phyloP scores from a whole-genome alignment of 2,113 vertebrate species.

The Acrocephalus arundinaceus region DNA sequence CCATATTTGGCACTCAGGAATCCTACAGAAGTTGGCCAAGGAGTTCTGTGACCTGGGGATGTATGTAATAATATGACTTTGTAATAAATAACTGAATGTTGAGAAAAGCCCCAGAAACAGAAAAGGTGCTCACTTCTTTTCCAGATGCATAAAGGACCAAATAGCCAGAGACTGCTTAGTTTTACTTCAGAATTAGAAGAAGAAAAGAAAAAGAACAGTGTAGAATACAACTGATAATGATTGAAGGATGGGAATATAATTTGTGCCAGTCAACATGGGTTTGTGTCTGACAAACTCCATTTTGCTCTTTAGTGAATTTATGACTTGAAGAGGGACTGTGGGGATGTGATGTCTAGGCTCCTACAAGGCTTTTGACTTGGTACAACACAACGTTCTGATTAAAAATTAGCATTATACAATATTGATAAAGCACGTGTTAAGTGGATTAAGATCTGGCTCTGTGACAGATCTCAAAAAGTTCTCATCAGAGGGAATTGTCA shows the following conservation, averaged over 20 bases:
- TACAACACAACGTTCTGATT: constrained; percentile 14
- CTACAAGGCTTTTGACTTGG: constrained; percentile 12
- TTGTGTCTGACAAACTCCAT: constrained; percentile 17
- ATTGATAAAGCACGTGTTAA: constrained; percentile 41
- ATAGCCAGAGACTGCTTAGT: not conserved
- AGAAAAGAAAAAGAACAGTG: not conserved
- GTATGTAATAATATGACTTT: not conserved
- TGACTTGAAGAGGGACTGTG: not conserved
- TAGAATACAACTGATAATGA: not conserved
- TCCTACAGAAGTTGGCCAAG: not conserved
- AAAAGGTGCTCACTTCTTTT: not conserved
- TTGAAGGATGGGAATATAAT: not conserved
- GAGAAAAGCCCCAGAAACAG: not conserved
- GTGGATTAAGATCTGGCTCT: constrained; percentile 30
- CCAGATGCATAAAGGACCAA: not conserved
- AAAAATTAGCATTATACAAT: constrained; percentile 53
- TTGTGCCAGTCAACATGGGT: not conserved
- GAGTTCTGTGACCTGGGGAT: not conserved
- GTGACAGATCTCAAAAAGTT: constrained; percentile 30
- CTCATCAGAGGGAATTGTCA: not conserved
- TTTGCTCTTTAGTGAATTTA: constrained; percentile 41
- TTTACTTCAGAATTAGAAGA: not conserved
- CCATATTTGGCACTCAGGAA: not conserved
- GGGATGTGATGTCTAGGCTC: constrained; percentile 13
- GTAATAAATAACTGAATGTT: not conserved